Conservation (phyloP, 2,113 vertebrate species). For the Nanorana parkeri region DNA sequence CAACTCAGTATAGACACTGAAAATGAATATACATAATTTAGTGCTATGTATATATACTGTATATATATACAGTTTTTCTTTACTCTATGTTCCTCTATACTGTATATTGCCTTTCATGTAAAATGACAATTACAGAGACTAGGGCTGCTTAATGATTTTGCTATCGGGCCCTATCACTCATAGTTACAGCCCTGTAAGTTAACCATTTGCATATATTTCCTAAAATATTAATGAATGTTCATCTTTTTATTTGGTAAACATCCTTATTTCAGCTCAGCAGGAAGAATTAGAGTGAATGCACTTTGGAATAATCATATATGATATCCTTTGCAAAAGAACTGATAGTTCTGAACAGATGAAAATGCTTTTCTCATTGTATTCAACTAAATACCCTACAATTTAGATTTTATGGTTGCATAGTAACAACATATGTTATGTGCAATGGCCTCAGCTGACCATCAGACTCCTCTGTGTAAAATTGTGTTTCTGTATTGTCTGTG, state of each 20-base stretch:
- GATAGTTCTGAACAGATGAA: neutral
- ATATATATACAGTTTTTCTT: too few species aligned
- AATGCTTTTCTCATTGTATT: neutral
- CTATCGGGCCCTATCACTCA: too few species aligned
- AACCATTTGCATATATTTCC: too few species aligned
- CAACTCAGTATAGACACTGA: too few species aligned
- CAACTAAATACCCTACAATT: neutral
- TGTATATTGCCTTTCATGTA: too few species aligned
- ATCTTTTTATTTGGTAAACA: neutral
- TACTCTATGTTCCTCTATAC: too few species aligned
- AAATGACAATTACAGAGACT: too few species aligned
- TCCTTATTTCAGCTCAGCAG: neutral
- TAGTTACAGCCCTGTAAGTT: too few species aligned
- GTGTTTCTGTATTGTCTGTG: neutral
- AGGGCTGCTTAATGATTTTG: too few species aligned
- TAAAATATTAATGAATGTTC: too few species aligned
- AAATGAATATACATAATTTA: too few species aligned
- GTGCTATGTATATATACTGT: too few species aligned
- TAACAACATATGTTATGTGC: slow-evolving; percentile 1
- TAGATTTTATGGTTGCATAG: slow-evolving; percentile 14
- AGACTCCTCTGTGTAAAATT: neutral
- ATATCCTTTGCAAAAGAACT: neutral
- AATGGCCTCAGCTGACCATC: neutral
- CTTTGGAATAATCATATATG: neutral
- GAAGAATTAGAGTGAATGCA: neutral